These are phyloP conservation scores for Hydra vulgaris DNA, from an alignment of 30 jellyfish, hydroid and myxozoan genomes.

Conservation along the genomic window DNA sequence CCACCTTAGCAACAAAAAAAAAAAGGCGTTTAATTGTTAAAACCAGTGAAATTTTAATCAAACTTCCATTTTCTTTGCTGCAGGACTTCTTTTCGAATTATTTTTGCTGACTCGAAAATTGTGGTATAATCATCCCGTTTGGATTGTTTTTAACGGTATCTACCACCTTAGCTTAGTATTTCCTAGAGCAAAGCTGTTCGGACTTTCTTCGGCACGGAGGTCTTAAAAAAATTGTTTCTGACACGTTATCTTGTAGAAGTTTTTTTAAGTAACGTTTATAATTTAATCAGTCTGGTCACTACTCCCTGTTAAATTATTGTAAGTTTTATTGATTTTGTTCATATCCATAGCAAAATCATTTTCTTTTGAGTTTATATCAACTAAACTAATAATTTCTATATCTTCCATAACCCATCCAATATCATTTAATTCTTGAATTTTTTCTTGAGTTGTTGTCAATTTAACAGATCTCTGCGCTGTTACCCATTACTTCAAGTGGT, in stretches of 20 bases:
- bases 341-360: too few relatives aligned
- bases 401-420: constrained; percentile 2
- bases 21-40: constrained; percentile 4
- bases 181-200: too few relatives aligned
- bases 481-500: constrained; percentile 16
- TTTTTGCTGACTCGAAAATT: constrained; percentile 28
- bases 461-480: background rate
- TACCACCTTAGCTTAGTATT: constrained; percentile 14
- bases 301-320: background rate
- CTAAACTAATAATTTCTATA: too few relatives aligned
- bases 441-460: background rate
- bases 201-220: too few relatives aligned
- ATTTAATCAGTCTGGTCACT: background rate
- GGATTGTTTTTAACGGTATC: background rate
- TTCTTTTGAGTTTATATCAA: too few relatives aligned
- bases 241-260: background rate
- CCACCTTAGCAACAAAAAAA: constrained; percentile 13
- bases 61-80: constrained; percentile 23
- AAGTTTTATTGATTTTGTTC: too few relatives aligned
- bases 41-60: constrained; percentile 23
- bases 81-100: constrained; percentile 19
- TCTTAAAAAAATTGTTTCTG: too few relatives aligned
- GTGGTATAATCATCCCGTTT: constrained; percentile 13
- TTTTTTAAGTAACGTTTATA: constrained; percentile 7
- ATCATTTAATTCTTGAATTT: background rate